Base-by-base conservation (phyloP, 2,888 invertebrate species). In the Notodromas monacha region DNA sequence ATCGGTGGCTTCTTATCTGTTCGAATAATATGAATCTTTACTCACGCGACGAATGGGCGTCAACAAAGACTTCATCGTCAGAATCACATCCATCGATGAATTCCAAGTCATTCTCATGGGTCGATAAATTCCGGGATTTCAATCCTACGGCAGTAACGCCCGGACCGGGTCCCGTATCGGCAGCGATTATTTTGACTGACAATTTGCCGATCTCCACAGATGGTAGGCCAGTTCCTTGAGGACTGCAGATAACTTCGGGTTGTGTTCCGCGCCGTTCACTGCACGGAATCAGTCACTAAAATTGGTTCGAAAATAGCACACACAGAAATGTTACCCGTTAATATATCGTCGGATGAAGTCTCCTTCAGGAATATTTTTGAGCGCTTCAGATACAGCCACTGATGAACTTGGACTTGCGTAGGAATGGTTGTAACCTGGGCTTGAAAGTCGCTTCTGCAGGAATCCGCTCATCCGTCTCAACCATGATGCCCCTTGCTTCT, bases 101-200 rank as follows among this genome's bases (percentile, higher is more conserved):
- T 45, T 65, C 65, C 30, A 68, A 65, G 41, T 67, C 66, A 15
- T 61, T 58, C 41, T 66, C 65, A 28, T 52, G 52, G 28, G 63
- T 56, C 33, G 61, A 61, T 36, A 68, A 52, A 15, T 34, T 32
- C 30, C 32, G 37, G 32, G 46, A 65, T 4, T 32, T 27, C 5
- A 61, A 51, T 45, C 63, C 64, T 14, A 72, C 66, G 29, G 65
- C 61, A 1, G 67, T 65, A 3, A 77, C 54, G 2, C 77, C 77
- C 34, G 64, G 66, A 40, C 68, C 66, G 1, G 77, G 77, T 5
- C 77, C 77, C 1, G 74, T 68, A 42, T 63, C 64, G 32, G 72
- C 65, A 6, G 68, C 65, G 33, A 65, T 54, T 31, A 70, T 54
- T 30, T 60, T 56, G 16, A 43, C 41, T 12, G 43, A 40, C 12